Evolutionary conservation across 2,113 vertebrate species (phyloP).

Genomic region (Labeo catla): DNA sequence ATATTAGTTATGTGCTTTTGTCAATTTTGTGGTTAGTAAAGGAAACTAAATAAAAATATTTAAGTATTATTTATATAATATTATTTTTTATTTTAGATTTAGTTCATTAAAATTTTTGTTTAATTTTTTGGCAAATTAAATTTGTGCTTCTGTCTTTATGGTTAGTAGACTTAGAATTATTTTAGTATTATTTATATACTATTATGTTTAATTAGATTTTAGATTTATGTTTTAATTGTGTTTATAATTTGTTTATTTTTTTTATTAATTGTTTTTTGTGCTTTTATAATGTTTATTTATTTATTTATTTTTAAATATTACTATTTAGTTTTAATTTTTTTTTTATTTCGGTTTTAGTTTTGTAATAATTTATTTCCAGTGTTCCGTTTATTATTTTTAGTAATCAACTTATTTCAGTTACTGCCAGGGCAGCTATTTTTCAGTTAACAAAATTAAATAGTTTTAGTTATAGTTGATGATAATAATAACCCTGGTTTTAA

Average conservation of each 20-base stretch:
- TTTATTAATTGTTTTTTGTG: not conserved
- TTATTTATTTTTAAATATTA: not conserved
- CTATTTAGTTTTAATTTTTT: too few relatives aligned
- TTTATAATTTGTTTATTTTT: too few relatives aligned
- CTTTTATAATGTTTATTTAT: not conserved
- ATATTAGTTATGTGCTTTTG: too few relatives aligned
- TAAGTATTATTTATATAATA: not conserved
- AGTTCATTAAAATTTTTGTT: not conserved
- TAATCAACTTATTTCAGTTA: not conserved
- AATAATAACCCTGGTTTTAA: too few relatives aligned
- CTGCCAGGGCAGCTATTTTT: not conserved
- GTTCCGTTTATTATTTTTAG: not conserved
- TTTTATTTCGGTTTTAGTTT: not conserved
- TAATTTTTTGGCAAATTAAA: too few relatives aligned
- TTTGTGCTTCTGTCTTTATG: too few relatives aligned
- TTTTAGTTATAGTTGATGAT: not conserved
- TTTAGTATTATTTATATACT: not conserved
- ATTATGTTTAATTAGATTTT: not conserved
- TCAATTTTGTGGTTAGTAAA: too few relatives aligned
- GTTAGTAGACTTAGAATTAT: not conserved
- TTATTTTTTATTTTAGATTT: not conserved
- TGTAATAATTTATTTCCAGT: not conserved
- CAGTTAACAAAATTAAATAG: not conserved
- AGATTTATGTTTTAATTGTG: not conserved
- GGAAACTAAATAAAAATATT: not conserved